Evolutionary conservation across 2,113 vertebrate species (phyloP).

Genomic region (Spea multiplicata): DNA sequence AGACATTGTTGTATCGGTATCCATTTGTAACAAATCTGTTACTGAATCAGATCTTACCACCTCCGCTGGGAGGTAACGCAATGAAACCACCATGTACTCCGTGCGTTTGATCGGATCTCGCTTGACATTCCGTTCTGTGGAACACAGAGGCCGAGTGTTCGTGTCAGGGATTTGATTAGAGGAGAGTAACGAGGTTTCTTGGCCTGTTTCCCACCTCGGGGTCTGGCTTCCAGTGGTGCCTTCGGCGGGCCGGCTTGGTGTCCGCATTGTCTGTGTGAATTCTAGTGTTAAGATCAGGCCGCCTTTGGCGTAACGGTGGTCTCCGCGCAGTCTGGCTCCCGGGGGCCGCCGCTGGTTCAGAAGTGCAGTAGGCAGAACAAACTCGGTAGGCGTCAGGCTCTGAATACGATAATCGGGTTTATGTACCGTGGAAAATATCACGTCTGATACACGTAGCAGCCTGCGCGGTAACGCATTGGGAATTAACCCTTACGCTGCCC

Average conservation of each 20-base stretch:
- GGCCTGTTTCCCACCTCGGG: slow-evolving; percentile 47
- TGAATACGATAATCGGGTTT: fast-evolving
- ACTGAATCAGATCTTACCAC: too few species aligned
- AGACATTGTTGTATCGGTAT: too few species aligned
- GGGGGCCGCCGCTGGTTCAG: slow-evolving; percentile 32
- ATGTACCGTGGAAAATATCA: background rate
- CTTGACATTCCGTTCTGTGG: background rate
- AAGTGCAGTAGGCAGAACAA: slow-evolving; percentile 27
- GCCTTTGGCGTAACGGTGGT: slow-evolving; percentile 24
- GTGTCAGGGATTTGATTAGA: slow-evolving; percentile 27
- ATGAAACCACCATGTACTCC: background rate
- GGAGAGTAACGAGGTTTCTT: slow-evolving; percentile 19
- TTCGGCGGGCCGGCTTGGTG: slow-evolving; percentile 45
- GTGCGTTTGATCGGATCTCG: background rate
- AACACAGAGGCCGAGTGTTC: background rate
- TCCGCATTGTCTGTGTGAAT: slow-evolving; percentile 47
- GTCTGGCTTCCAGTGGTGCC: slow-evolving; percentile 48
- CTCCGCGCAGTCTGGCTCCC: background rate
- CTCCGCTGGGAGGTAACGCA: background rate
- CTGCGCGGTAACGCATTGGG: too few species aligned
- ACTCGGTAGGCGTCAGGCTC: slow-evolving; percentile 9
- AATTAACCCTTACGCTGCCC: too few species aligned
- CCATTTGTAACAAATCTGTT: too few species aligned
- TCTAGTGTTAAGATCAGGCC: slow-evolving; percentile 48
- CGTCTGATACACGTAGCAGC: too few species aligned